Evolutionary conservation across 2,113 vertebrate species (phyloP), one percentile per base, ranked within the genome.

Genomic region (Phainopepla nitens): DNA sequence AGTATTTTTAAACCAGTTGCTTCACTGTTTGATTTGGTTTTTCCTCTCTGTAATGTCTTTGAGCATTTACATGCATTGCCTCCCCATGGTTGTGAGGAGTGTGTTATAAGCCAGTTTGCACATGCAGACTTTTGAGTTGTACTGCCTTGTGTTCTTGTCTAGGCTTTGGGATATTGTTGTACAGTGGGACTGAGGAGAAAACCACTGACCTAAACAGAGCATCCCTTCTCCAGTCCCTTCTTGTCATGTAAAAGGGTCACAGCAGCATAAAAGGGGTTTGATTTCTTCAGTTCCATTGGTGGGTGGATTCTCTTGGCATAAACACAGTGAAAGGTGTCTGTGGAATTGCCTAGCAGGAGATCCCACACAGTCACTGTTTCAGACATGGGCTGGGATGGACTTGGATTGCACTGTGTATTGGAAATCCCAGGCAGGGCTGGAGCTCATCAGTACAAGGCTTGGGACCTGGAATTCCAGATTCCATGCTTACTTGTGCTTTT

Each of bases 1-100:
- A 47, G 6, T 78, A 54, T 94, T 96, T 95, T 80, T 79, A 89
- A 96, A 90, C 45, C 62, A 83, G 88, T 94, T 96, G 91, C 86
- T 95, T 96, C 77, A 39, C 78, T 80, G 57, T 91, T 94, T 69
- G n/a, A 90, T 76, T 94, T 96, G 92, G 24, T 79, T 94, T 96
- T 96, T 94, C 78, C 83, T 80, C 84, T 93, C 70, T 84, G 31
- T 93, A 60, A 86, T 94, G 91, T 86, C 56, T 80, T 25, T 53
- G 15, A 16, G 62, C 68, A 47, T 62, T 44, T 42, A 47, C 88
- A 76, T 82, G 45, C 66, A 45, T 94, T 86, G 64, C 87, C 33
- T 57, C 64, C 79, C 68, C 61, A 42, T 80, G 84, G 25, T 88
- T 84, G 36, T 75, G 50, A 77, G 75, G 70, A 75, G 62, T 11